A percentile compares a stretch with the other conserved stretches of the same genome.
These are phyloP conservation scores for Meloidogyne exigua DNA, from an alignment of 1,140 invertebrate genomes.

Conservation along the genomic window DNA sequence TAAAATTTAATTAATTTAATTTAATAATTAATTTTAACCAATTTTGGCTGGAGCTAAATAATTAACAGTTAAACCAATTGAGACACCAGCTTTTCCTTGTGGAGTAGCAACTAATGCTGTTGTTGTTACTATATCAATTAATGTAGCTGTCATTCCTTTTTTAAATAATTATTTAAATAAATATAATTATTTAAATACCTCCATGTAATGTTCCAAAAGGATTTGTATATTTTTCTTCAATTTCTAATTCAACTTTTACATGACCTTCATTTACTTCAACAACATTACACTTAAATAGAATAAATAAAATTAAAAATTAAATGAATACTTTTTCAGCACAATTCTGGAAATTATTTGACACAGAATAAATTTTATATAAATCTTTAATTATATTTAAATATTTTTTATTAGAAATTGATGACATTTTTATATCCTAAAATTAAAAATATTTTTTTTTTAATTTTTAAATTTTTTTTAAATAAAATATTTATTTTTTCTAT, in stretches of 20 bases:
- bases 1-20: neutral
- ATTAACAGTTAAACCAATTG: slow-evolving; percentile 23
- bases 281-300: slow-evolving; percentile 9
- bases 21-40: neutral
- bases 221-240: slow-evolving; percentile 20
- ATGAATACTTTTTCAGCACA: slow-evolving; percentile 7
- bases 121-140: slow-evolving; percentile 22
- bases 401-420: neutral
- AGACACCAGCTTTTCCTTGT: slow-evolving; percentile 12
- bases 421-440: neutral
- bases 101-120: slow-evolving; percentile 17
- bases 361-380: slow-evolving; percentile 16
- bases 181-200: neutral
- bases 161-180: neutral
- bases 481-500: no score
- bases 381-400: slow-evolving; percentile 15
- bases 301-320: neutral
- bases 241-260: slow-evolving; percentile 21
- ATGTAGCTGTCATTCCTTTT: slow-evolving; percentile 18
- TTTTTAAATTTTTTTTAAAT: no score
- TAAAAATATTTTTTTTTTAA: neutral
- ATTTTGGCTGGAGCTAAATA: slow-evolving; percentile 27
- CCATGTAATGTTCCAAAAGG: slow-evolving; percentile 29
- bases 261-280: slow-evolving; percentile 10
- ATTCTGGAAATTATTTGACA: slow-evolving; percentile 18